phyloP scores from a whole-genome alignment of 1,140 invertebrate species.

The Zeugodacus cucurbitae region DNA sequence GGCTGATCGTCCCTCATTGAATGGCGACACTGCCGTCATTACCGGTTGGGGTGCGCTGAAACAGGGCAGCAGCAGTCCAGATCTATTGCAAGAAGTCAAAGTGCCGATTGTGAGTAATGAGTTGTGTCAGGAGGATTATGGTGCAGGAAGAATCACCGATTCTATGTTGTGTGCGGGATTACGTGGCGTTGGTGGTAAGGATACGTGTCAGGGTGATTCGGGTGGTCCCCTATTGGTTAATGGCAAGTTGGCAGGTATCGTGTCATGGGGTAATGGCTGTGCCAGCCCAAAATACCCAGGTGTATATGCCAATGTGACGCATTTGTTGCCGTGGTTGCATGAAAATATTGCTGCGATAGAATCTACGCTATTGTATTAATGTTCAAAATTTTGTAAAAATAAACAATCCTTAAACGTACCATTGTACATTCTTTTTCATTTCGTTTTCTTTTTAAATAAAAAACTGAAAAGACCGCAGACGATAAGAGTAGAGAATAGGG shows the following conservation, averaged over 20 bases:
- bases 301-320: constrained; percentile 74
- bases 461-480: too few relatives aligned
- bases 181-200: constrained; percentile 64
- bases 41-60: constrained; percentile 65
- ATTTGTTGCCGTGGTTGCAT: constrained; percentile 65
- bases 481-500: too few relatives aligned
- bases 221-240: constrained; percentile 64
- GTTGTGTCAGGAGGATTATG: constrained; percentile 52
- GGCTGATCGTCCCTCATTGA: constrained; percentile 49
- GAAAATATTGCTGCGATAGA: constrained; percentile 12
- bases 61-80: constrained; percentile 48
- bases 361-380: background rate
- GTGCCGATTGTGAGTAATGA: constrained; percentile 55
- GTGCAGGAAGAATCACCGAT: constrained; percentile 58
- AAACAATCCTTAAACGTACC: too few relatives aligned
- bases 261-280: constrained; percentile 77
- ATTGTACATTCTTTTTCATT: too few relatives aligned
- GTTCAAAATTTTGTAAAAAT: too few relatives aligned
- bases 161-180: constrained; percentile 72
- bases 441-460: too few relatives aligned
- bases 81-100: constrained; percentile 53
- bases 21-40: constrained; percentile 54
- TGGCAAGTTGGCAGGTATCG: constrained; percentile 69
- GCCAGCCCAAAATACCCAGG: constrained; percentile 72
- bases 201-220: constrained; percentile 69